phyloP scores from a whole-genome alignment of 2,797 vertebrate genomes.

The Typhlichthys subterraneus region DNA sequence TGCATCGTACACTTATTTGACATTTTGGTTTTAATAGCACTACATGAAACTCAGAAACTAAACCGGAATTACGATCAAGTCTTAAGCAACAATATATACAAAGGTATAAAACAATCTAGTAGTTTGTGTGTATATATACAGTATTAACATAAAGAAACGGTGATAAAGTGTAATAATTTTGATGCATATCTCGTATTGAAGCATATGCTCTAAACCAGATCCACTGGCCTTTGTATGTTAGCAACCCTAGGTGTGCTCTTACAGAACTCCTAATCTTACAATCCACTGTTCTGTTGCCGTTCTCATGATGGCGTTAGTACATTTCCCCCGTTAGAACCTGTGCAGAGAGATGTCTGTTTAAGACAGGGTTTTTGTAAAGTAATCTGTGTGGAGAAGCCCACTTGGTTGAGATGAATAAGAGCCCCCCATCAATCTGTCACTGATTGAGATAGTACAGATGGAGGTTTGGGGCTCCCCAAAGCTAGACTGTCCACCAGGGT shows the following conservation, averaged over 20 bases:
- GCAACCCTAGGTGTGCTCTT: constrained; percentile 4
- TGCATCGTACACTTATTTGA: too few relatives aligned
- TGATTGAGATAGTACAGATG: constrained; percentile 85
- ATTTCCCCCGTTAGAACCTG: constrained; percentile 55
- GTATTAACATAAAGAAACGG: constrained; percentile 4
- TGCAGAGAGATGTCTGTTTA: constrained; percentile 46
- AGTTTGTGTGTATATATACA: background rate
- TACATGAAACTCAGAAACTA: background rate
- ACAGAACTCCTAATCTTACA: too few relatives aligned
- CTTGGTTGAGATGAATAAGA: constrained; percentile 79
- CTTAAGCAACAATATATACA: background rate
- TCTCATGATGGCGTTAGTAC: constrained; percentile 43
- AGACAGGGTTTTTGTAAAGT: constrained; percentile 60
- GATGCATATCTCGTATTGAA: background rate
- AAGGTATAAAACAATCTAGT: constrained; percentile 14
- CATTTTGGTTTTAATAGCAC: background rate
- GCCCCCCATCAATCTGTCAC: constrained; percentile 82
- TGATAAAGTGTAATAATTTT: background rate
- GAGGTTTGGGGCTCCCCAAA: constrained; percentile 80
- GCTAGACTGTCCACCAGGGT: constrained; percentile 82
- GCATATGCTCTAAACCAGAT: constrained; percentile 17
- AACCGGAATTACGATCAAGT: constrained; percentile 10
- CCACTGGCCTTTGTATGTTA: constrained; percentile 18
- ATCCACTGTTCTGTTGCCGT: constrained; percentile 38
- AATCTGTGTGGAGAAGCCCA: constrained; percentile 60